A percentile compares a stretch with the other conserved stretches of the same genome.
Evolutionary conservation across 2,888 invertebrate genomes (phyloP).

Genomic region (Sialis lutaria): DNA sequence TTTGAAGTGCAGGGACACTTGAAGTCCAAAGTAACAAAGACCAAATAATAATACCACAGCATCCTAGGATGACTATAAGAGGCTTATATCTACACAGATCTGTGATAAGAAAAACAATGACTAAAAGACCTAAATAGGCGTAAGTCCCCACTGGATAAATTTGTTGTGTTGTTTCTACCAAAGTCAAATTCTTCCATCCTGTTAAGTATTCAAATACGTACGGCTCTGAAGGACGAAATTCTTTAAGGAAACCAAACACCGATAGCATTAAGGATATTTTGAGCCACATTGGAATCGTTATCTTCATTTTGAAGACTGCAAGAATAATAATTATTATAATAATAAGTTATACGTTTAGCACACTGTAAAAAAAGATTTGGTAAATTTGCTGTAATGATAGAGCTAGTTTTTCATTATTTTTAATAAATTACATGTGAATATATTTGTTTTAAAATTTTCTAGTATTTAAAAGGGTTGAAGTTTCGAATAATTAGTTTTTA

Average conservation of each 20-base stretch:
- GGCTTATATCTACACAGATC: conserved; percentile 76
- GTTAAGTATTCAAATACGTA: conserved; percentile 64
- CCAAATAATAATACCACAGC: conserved; percentile 57
- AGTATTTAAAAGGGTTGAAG: too few species aligned
- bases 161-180: conserved; percentile 51
- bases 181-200: conserved; percentile 62
- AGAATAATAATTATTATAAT: not conserved
- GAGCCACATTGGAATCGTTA: conserved; percentile 43
- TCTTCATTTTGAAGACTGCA: not conserved
- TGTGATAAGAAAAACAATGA: conserved; percentile 66
- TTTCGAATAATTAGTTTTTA: too few species aligned
- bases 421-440: too few species aligned
- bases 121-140: conserved; percentile 54
- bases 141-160: conserved; percentile 81
- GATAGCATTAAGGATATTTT: conserved; percentile 55
- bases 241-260: conserved; percentile 64
- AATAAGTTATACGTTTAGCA: too few species aligned
- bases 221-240: conserved; percentile 75
- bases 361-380: too few species aligned
- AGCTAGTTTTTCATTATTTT: too few species aligned
- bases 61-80: conserved; percentile 62
- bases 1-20: conserved; percentile 51
- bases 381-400: too few species aligned
- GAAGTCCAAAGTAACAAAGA: conserved; percentile 56
- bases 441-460: too few species aligned